Evolutionary conservation across 2,113 vertebrate genomes (phyloP).

Genomic region (Gavia stellata): DNA sequence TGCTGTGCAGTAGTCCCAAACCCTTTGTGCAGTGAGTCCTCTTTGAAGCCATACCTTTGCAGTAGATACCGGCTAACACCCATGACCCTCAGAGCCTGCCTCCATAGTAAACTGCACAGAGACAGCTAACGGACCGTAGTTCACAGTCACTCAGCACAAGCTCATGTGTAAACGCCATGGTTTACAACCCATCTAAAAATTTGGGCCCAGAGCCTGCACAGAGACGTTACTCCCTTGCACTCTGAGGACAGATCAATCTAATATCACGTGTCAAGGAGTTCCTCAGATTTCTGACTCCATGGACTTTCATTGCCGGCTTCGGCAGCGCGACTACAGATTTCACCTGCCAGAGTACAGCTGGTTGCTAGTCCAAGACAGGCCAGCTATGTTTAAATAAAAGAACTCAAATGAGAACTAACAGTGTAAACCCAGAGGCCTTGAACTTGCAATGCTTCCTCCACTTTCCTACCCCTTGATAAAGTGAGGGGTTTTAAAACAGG

Average conservation of each 20-base stretch:
- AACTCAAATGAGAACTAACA: not conserved
- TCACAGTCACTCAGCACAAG: not conserved
- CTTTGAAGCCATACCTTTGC: not conserved
- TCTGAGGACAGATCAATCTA: not conserved
- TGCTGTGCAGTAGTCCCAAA: not conserved
- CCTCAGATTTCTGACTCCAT: not conserved
- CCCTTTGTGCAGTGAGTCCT: not conserved
- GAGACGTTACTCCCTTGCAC: not conserved
- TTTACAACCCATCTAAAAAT: not conserved
- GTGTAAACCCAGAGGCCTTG: not conserved
- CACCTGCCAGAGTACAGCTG: not conserved
- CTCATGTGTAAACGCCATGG: not conserved
- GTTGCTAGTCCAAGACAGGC: not conserved
- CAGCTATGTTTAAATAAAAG: not conserved
- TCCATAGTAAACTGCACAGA: not conserved
- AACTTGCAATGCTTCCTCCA: not conserved
- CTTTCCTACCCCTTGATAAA: not conserved
- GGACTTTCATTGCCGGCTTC: not conserved
- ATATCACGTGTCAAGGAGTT: not conserved
- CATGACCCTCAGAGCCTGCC: not conserved
- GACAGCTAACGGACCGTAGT: not conserved
- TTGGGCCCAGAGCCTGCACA: not conserved
- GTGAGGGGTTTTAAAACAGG: not conserved
- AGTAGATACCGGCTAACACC: not conserved
- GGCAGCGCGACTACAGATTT: accelerated